Evolutionary conservation across 2,888 invertebrate genomes (phyloP), one percentile per base, ranked within the genome.

Genomic region (Lasioglossum marginatum): DNA sequence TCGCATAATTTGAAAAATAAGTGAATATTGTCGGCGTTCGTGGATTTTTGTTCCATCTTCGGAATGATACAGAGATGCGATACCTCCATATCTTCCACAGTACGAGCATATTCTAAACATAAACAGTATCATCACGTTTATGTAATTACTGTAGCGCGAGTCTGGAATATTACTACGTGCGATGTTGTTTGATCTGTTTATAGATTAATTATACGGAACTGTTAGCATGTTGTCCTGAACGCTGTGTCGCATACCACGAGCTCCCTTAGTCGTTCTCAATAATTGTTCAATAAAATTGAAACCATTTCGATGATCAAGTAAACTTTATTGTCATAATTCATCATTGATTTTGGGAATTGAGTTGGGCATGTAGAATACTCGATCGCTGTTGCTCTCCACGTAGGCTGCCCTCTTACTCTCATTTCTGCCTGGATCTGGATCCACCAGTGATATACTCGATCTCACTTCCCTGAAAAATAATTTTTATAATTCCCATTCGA

Each of bases 371-470:
- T 92, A 92, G 40, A 86, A 71, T 16, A 92, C 92, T 78, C 90
- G 84, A 34, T 91, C 90, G 8, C 87, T 90, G 31, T 89, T 81
- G 79, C 92, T 93, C 76, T 90, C 88, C 34, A 91, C 90, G 81
- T 89, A 90, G 0, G 90, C 91, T 34, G 89, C 86, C 57, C 87
- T 91, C 70, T 92, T 92, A 8, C 77, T 88, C 66, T 91, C 83
- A 52, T 93, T 92, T 27, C 92, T 90, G 66, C 89, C 92, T 0
- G 92, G 92, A 88, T 93, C 93, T 0, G 91, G 93, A 23, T 93
- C 93, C 23, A 93, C 81, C 34, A 93, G 70, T n/a, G 91, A 88
- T 70, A 93, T 92, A 16, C 91, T 92, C 68, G 93, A 92, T 82
- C 82, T 91, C 0, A 81, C 88, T 14, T 72, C 34, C 23, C 93